These are phyloP conservation scores for Paratilapia polleni DNA, from an alignment of 2,113 vertebrate species.

Conservation along the genomic window DNA sequence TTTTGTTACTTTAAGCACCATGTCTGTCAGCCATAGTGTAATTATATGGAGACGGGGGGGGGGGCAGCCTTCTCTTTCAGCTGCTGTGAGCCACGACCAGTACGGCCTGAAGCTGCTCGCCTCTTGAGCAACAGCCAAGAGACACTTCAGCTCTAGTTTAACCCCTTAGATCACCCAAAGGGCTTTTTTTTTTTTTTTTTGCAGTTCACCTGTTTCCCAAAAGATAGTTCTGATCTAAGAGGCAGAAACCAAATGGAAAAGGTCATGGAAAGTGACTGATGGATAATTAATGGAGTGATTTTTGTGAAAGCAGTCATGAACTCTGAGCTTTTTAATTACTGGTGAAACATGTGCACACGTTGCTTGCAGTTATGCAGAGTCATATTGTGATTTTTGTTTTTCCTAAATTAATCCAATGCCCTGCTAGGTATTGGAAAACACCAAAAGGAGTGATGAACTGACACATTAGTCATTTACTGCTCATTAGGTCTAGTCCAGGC, in stretches of 20 bases:
- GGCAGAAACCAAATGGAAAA: neutral
- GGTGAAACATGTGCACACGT: neutral
- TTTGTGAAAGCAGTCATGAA: neutral
- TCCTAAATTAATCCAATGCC: neutral
- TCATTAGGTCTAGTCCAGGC: neutral
- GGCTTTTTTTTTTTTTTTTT: slow-evolving; percentile 30
- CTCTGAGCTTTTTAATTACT: neutral
- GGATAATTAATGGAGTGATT: neutral
- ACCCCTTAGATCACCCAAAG: slow-evolving; percentile 66
- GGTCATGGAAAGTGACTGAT: neutral
- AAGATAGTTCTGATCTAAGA: neutral
- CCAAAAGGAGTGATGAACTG: neutral
- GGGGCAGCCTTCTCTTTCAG: slow-evolving; percentile 78
- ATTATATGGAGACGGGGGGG: slow-evolving; percentile 83
- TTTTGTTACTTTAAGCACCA: slow-evolving; percentile 84
- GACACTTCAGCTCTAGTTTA: slow-evolving; percentile 67
- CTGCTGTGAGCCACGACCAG: slow-evolving; percentile 77
- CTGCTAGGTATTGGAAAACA: neutral
- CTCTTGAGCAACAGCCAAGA: slow-evolving; percentile 78
- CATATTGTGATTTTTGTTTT: neutral
- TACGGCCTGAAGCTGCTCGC: slow-evolving; percentile 72
- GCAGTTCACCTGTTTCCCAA: slow-evolving; percentile 32
- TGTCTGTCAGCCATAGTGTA: slow-evolving; percentile 83
- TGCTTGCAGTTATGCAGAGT: too few relatives aligned
- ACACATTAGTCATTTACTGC: neutral